Evolutionary conservation across 2,113 vertebrate genomes (phyloP).

Genomic region (Vulpes lagopus): DNA sequence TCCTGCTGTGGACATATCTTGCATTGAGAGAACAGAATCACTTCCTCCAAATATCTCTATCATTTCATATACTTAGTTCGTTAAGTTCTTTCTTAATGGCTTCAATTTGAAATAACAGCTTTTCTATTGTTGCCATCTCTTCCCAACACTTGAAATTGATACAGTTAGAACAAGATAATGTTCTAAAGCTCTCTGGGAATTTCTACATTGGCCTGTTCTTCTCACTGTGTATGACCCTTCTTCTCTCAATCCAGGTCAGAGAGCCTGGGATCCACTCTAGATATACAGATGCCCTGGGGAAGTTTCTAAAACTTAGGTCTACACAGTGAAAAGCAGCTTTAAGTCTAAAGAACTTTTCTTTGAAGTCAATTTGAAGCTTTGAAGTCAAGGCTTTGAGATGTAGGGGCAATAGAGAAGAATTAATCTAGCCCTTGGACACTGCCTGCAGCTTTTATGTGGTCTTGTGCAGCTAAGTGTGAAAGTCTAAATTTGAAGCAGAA

Average conservation of each 20-base stretch:
- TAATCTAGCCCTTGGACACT: not conserved
- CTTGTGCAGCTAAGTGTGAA: not conserved
- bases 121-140: not conserved
- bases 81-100: not conserved
- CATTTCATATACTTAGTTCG: not conserved
- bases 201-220: not conserved
- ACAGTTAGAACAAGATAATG: not conserved
- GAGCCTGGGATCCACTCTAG: not conserved
- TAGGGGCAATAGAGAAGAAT: not conserved
- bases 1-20: not conserved
- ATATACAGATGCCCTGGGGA: not conserved
- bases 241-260: not conserved
- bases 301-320: slow-evolving; percentile 23
- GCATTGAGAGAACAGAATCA: not conserved
- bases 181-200: not conserved
- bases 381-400: slow-evolving; percentile 61
- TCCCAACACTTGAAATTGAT: not conserved
- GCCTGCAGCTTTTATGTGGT: not conserved
- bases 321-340: not conserved
- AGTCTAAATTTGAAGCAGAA: slow-evolving; percentile 46
- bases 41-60: not conserved
- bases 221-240: not conserved
- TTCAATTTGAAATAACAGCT: not conserved
- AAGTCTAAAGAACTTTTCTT: slow-evolving; percentile 47
- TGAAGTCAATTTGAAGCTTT: slow-evolving; percentile 58